These are phyloP conservation scores for Leiothrix lutea DNA, from an alignment of 2,113 vertebrate species.

Conservation along the genomic window DNA sequence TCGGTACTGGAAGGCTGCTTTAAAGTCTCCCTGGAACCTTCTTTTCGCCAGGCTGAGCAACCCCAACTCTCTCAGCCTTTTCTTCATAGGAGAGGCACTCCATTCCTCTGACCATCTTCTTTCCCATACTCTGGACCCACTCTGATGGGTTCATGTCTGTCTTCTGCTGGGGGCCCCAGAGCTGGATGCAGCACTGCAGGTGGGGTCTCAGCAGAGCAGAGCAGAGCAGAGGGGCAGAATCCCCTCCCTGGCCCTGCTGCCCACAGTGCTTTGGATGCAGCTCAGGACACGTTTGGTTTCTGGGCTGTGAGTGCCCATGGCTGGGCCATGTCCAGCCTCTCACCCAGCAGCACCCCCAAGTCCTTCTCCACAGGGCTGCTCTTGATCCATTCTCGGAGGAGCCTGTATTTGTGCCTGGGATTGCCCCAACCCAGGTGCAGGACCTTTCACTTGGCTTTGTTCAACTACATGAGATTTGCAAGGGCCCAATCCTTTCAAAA, in stretches of 20 bases:
- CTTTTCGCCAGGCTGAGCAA: not conserved
- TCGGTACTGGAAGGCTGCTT: not conserved
- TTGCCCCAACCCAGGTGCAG: not conserved
- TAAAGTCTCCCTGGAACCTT: not conserved
- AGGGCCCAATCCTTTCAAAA: not conserved
- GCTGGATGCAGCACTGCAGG: rapidly evolving
- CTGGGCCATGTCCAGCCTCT: not conserved
- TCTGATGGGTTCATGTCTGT: rapidly evolving
- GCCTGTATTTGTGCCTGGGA: not conserved
- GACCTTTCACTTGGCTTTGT: not conserved
- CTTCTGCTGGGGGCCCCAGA: too few relatives aligned
- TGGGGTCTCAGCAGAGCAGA: not conserved
- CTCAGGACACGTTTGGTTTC: rapidly evolving
- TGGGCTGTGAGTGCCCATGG: not conserved
- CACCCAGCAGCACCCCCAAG: not conserved
- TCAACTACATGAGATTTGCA: not conserved
- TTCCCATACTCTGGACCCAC: not conserved
- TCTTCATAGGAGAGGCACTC: not conserved
- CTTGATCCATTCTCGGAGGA: not conserved
- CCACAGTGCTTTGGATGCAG: not conserved
- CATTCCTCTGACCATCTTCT: not conserved
- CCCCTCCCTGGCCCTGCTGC: not conserved
- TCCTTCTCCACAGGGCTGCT: not conserved
- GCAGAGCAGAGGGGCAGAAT: not conserved
- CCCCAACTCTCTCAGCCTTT: not conserved